phyloP scores from a whole-genome alignment of 2,797 vertebrate genomes.

The Hephaestus fuliginosus region DNA sequence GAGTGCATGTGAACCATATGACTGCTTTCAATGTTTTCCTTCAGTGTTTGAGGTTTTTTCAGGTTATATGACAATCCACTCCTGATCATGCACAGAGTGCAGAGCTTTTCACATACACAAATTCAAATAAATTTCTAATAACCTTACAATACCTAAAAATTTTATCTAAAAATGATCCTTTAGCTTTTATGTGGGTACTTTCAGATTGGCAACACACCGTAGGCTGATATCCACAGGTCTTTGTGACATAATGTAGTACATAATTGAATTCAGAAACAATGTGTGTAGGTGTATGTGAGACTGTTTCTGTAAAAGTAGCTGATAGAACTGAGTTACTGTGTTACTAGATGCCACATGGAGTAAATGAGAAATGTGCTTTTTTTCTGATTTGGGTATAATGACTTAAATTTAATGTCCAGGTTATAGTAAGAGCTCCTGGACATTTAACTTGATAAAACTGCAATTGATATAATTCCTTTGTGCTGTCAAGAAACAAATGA shows the following conservation, averaged over 20 bases:
- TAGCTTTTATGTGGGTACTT: not conserved
- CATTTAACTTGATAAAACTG: not conserved
- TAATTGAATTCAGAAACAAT: slow-evolving; percentile 2
- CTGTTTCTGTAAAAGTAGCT: not conserved
- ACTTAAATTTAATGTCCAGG: not conserved
- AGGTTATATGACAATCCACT: not conserved
- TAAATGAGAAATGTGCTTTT: not conserved
- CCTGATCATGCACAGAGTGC: not conserved
- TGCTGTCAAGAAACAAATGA: not conserved
- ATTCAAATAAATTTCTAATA: not conserved
- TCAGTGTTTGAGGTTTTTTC: not conserved
- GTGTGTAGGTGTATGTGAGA: slow-evolving; percentile 2
- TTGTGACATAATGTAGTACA: not conserved
- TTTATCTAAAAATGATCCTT: not conserved
- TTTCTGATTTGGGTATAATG: not conserved
- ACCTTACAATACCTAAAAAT: not conserved
- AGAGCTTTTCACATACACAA: not conserved
- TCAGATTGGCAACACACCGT: not conserved
- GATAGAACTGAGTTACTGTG: slow-evolving; percentile 12
- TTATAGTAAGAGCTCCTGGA: too few species aligned
- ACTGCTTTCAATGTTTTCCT: not conserved
- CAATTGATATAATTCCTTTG: not conserved
- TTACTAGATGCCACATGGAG: not conserved
- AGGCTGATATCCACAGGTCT: not conserved
- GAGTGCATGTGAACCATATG: too few species aligned